Evolutionary conservation across 2,113 vertebrate species (phyloP).

Genomic region (Parus major): DNA sequence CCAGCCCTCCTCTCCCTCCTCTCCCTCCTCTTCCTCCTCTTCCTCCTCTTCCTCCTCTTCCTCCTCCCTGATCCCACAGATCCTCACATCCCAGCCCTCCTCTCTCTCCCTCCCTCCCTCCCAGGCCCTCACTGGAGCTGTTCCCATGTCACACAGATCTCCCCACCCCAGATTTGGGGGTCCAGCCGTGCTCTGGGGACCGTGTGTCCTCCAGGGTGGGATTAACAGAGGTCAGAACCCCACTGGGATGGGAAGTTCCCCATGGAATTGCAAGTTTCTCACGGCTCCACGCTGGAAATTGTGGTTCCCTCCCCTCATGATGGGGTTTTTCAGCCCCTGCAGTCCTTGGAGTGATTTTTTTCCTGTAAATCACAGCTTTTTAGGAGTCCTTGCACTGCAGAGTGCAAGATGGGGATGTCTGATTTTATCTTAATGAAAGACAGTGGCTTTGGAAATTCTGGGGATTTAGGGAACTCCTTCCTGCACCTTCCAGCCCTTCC

Average conservation of each 20-base stretch:
- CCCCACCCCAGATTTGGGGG: not conserved
- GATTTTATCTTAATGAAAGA: not conserved
- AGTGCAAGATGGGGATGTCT: not conserved
- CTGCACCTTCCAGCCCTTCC: not conserved
- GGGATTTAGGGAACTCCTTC: not conserved
- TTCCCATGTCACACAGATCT: not conserved
- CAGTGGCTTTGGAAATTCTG: not conserved
- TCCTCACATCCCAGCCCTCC: not conserved
- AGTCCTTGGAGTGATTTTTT: not conserved
- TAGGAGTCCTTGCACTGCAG: not conserved
- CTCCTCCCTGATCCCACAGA: not conserved
- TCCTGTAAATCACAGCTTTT: not conserved
- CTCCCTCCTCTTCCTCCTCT: not conserved
- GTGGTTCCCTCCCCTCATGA: rapidly evolving
- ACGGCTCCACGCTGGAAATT: rapidly evolving
- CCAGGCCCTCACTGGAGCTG: not conserved
- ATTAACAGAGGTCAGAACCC: not conserved
- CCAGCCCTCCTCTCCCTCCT: not conserved
- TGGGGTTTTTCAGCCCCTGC: not conserved
- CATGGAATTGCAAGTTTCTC: not conserved
- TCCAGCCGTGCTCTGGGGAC: rapidly evolving
- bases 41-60: too few species aligned
- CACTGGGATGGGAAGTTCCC: not conserved
- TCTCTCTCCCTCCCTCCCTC: not conserved
- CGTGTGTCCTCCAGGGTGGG: not conserved